Conservation (phyloP, 1,140 invertebrate genomes). For the Neomicropteryx cornuta region DNA sequence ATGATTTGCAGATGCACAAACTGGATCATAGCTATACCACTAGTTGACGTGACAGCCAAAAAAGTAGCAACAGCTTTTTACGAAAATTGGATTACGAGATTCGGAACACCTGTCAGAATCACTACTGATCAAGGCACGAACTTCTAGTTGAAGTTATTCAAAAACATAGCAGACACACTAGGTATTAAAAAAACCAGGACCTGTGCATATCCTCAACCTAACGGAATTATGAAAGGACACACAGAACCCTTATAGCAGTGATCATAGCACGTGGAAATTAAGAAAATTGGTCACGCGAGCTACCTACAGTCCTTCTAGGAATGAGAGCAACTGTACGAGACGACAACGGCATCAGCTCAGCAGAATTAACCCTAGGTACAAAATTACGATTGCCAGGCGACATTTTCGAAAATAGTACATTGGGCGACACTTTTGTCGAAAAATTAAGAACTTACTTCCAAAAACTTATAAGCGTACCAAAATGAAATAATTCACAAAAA, state of each 20-base stretch:
- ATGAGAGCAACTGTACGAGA: constrained; percentile 13
- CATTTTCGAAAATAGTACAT: constrained; percentile 14
- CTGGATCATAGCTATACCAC: constrained; percentile 33
- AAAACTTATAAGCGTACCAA: neutral
- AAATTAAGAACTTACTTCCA: neutral
- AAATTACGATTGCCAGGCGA: constrained; percentile 16
- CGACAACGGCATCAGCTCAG: constrained; percentile 14
- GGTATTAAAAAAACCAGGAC: constrained; percentile 20
- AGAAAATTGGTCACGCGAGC: constrained; percentile 9
- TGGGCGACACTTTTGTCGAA: neutral
- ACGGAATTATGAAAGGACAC: constrained; percentile 26
- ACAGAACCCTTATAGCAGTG: constrained; percentile 28
- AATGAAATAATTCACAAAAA: constrained; percentile 1
- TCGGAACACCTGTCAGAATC: constrained; percentile 15
- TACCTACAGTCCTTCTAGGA: constrained; percentile 12
- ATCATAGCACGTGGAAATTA: constrained; percentile 13
- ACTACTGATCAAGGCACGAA: constrained; percentile 23
- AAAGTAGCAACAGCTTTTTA: constrained; percentile 13
- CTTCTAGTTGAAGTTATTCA: constrained; percentile 21
- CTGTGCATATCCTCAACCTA: constrained; percentile 28
- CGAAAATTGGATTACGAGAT: constrained; percentile 16
- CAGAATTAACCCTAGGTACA: constrained; percentile 17
- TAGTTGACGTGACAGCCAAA: constrained; percentile 25
- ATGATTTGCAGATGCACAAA: constrained; percentile 32
- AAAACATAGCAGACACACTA: constrained; percentile 9